A percentile compares a stretch with the other conserved stretches of the same genome.
Conservation (phyloP, 2,888 invertebrate species). For the Eudemis profundana region DNA sequence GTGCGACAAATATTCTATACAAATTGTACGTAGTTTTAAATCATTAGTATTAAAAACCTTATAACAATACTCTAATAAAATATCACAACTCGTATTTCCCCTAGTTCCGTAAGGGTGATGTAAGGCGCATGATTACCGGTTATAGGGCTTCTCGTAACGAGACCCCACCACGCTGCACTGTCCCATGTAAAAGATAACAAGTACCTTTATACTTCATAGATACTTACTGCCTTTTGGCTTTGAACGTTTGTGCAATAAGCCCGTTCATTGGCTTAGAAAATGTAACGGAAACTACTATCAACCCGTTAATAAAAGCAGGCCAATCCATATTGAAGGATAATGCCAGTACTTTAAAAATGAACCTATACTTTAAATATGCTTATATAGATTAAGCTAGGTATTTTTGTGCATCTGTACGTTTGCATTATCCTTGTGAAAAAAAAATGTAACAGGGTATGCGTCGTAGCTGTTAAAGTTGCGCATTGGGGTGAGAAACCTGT, state of each 20-base stretch:
- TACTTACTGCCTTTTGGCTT: background rate
- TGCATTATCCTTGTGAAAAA: too few species aligned
- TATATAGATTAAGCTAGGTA: too few species aligned
- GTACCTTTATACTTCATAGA: background rate
- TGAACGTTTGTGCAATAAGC: background rate
- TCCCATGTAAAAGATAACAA: background rate
- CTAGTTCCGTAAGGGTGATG: slow-evolving; percentile 8
- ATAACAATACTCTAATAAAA: background rate
- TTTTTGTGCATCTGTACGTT: too few species aligned
- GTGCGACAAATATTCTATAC: too few species aligned
- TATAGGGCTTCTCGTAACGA: slow-evolving; percentile 29
- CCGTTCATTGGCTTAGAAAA: slow-evolving; percentile 28
- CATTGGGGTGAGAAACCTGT: too few species aligned
- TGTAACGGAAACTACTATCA: slow-evolving; percentile 4
- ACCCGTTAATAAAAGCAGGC: slow-evolving; percentile 13
- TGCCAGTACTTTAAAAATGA: background rate
- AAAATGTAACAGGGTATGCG: too few species aligned
- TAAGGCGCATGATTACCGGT: slow-evolving; percentile 24
- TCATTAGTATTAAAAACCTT: too few species aligned
- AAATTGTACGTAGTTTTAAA: too few species aligned
- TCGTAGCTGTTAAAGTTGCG: too few species aligned
- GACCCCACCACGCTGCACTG: slow-evolving; percentile 22
- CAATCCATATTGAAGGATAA: slow-evolving; percentile 12
- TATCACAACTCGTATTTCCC: slow-evolving; percentile 15
- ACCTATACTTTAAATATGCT: background rate